Conservation (phyloP, 2,797 vertebrate genomes). For the Heliangelus exortis region DNA sequence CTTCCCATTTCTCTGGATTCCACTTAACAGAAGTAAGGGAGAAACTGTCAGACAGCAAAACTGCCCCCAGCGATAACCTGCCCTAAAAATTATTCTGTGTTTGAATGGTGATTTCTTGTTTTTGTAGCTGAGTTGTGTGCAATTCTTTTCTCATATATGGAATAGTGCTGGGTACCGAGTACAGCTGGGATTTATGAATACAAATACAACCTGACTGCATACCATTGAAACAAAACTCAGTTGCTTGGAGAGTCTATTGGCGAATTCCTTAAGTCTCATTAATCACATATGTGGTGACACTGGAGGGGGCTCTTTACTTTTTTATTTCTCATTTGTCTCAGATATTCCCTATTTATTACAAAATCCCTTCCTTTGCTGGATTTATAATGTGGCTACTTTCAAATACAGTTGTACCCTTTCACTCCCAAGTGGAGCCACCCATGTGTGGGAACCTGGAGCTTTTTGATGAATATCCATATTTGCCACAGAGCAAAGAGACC, state of each 20-base stretch:
- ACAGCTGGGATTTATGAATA: constrained; percentile 70
- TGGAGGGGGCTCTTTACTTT: constrained; percentile 68
- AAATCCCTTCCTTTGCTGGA: constrained; percentile 66
- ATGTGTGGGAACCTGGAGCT: constrained; percentile 15
- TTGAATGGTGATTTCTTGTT: constrained; percentile 11
- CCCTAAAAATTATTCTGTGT: constrained; percentile 5
- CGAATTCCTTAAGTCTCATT: constrained; percentile 74
- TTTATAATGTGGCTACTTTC: constrained; percentile 61
- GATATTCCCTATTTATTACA: constrained; percentile 72
- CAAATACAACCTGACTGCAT: constrained; percentile 72
- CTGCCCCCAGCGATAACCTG: neutral
- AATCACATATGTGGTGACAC: constrained; percentile 69
- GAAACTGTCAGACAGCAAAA: neutral
- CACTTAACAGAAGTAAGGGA: neutral
- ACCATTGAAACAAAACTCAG: constrained; percentile 64
- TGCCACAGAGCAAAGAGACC: neutral
- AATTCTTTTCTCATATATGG: constrained; percentile 65
- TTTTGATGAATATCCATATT: constrained; percentile 57
- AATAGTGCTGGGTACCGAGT: constrained; percentile 48
- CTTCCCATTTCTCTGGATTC: neutral
- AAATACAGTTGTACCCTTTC: constrained; percentile 62
- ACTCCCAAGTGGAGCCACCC: constrained; percentile 41
- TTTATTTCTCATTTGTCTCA: constrained; percentile 74
- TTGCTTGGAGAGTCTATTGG: constrained; percentile 76
- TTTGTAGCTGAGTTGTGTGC: constrained; percentile 4